These are phyloP conservation scores for Protodeltote pygarga DNA, from an alignment of 2,888 invertebrate genomes.

Conservation along the genomic window DNA sequence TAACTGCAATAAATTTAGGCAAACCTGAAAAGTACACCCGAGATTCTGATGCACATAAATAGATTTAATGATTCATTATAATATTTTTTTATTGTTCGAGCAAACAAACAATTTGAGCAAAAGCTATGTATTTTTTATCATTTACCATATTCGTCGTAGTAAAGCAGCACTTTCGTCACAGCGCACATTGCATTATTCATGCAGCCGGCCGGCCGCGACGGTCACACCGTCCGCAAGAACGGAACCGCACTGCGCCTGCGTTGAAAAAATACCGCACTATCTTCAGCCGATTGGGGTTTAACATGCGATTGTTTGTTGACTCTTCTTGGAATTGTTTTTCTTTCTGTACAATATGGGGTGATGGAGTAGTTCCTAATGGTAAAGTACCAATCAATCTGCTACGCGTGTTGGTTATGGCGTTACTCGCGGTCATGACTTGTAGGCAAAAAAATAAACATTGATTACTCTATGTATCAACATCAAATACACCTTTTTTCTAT, in stretches of 20 bases:
- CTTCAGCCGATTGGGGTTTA: conserved; percentile 37
- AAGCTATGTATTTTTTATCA: background rate
- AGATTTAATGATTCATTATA: background rate
- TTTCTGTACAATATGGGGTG: conserved; percentile 28
- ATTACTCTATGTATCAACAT: too few relatives aligned
- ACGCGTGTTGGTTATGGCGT: background rate
- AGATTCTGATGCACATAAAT: background rate
- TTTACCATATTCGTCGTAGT: conserved; percentile 29
- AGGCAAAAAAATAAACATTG: too few relatives aligned
- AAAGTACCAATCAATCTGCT: background rate
- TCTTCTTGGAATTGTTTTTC: conserved; percentile 41
- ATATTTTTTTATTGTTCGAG: background rate
- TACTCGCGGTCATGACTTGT: too few relatives aligned
- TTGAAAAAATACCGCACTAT: conserved; percentile 52
- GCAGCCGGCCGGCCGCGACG: conserved; percentile 59
- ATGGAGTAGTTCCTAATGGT: conserved; percentile 4
- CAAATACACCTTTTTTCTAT: too few relatives aligned
- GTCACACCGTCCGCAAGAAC: conserved; percentile 60
- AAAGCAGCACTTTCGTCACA: conserved; percentile 47
- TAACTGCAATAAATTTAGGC: background rate
- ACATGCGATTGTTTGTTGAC: conserved; percentile 47
- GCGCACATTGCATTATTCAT: conserved; percentile 68
- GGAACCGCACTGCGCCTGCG: conserved; percentile 41
- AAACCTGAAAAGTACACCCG: too few relatives aligned
- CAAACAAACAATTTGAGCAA: background rate